Evolutionary conservation across 1,140 invertebrate species (phyloP).

Genomic region (Telenomus remus): DNA sequence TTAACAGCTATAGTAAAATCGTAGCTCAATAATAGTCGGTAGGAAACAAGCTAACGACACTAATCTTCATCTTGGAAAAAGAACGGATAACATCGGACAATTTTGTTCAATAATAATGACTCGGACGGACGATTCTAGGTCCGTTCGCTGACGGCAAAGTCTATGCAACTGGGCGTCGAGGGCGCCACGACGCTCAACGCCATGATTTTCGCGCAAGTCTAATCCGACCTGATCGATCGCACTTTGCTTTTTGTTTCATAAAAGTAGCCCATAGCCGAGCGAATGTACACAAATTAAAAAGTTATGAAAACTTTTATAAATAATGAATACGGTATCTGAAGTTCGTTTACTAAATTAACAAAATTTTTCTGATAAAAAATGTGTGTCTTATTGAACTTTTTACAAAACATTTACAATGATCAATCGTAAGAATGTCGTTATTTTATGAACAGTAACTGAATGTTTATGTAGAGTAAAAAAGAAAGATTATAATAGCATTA

Average conservation of each 20-base stretch:
- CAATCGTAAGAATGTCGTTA: too few species aligned
- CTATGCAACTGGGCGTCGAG: slow-evolving; percentile 50
- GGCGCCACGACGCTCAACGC: slow-evolving; percentile 59
- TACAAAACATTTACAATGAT: too few species aligned
- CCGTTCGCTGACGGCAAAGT: slow-evolving; percentile 37
- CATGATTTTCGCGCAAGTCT: slow-evolving; percentile 59
- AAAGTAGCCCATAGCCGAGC: slow-evolving; percentile 26
- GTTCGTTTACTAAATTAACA: too few species aligned
- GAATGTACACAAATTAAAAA: not conserved
- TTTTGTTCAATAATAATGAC: not conserved
- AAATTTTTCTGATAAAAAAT: too few species aligned
- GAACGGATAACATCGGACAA: too few species aligned
- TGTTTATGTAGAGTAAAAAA: too few species aligned
- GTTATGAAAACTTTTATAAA: not conserved
- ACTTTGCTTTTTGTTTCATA: slow-evolving; percentile 9
- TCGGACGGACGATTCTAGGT: slow-evolving; percentile 26
- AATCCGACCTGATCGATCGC: slow-evolving; percentile 60
- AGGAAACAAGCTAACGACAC: not conserved
- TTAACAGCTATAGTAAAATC: not conserved
- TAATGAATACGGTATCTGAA: too few species aligned
- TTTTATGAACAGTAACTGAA: too few species aligned
- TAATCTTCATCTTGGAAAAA: too few species aligned
- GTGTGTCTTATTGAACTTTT: too few species aligned
- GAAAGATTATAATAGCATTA: too few species aligned
- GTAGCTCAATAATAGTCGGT: not conserved